Evolutionary conservation across 2,797 vertebrate species (phyloP), one percentile per base, ranked within the genome.

Genomic region (Schizopygopsis pylzovi): DNA sequence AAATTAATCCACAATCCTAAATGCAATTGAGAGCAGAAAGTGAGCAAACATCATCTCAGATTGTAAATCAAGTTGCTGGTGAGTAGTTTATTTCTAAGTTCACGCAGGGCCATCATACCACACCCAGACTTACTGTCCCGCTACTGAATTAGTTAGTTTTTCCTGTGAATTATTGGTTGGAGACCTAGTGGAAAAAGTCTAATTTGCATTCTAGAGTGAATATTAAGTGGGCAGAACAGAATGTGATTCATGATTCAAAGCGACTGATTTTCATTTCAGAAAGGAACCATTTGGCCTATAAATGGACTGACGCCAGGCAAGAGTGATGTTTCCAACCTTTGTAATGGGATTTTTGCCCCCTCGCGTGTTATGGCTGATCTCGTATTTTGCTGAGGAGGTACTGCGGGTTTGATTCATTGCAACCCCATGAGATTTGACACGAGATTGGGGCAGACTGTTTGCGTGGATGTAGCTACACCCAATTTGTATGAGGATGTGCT

Each of bases 401-500:
- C 72, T 33, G 76, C 13, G 45, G 67, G 90, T 93, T 92, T 95
- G 93, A 95, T 94, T 91, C 93, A 94, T 95, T 94, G 93, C 90
- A 90, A 84, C 87, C 88, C 93, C 90, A 94, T 93, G 88, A 90
- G 90, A 90, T 89, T 88, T 87, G 93, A 94, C 94, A 89, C 73
- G 82, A 61, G 89, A 91, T 89, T 88, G 91, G 87, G 41, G 70
- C 61, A 72, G 41, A 78, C 45, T 28, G 82, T 79, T 68, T 81
- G 84, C 73, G 41, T 68, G 78, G 79, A 67, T 39, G 73, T 70
- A 63, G 73, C 63, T 78, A 68, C 83, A 79, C 75, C 73, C 49
- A 70, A 79, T 84, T 80, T 85, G 77, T 79, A 41, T 79, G 77
- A 80, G 77, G 76, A 79, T 72, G 52, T 85, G 84, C 49, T 61